These are phyloP conservation scores for Ifrita kowaldi DNA, from an alignment of 2,113 vertebrate species.

Conservation along the genomic window DNA sequence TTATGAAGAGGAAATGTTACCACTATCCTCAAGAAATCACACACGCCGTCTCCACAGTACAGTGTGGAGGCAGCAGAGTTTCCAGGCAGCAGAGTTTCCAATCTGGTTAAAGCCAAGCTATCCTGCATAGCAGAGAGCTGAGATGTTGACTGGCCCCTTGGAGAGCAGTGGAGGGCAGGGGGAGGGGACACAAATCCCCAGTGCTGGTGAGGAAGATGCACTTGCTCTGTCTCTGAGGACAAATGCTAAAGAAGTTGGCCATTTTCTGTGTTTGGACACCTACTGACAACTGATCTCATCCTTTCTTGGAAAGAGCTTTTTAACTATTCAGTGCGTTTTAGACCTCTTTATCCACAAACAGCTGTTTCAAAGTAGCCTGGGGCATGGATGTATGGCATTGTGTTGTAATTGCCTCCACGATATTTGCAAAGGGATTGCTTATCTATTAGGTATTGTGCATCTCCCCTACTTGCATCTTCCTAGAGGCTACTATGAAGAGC, in stretches of 20 bases:
- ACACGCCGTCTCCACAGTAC: accelerated
- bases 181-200: background rate
- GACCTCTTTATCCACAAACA: background rate
- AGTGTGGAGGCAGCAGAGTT: no score
- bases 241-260: background rate
- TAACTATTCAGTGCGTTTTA: background rate
- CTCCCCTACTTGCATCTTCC: background rate
- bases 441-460: background rate
- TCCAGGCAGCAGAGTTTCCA: background rate
- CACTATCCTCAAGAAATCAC: background rate
- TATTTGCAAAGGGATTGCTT: constrained; percentile 35
- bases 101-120: background rate
- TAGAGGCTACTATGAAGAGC: background rate
- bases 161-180: background rate
- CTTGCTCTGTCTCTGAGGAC: background rate
- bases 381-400: background rate
- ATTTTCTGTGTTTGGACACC: background rate
- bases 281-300: background rate
- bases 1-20: background rate
- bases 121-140: background rate
- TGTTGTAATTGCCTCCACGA: background rate
- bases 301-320: background rate
- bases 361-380: background rate
- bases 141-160: background rate
- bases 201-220: background rate